Percentiles rank a stretch among this genome's conserved stretches.
These are phyloP conservation scores for Nemotelus nigrinus DNA, from an alignment of 2,888 invertebrate species.

Conservation along the genomic window DNA sequence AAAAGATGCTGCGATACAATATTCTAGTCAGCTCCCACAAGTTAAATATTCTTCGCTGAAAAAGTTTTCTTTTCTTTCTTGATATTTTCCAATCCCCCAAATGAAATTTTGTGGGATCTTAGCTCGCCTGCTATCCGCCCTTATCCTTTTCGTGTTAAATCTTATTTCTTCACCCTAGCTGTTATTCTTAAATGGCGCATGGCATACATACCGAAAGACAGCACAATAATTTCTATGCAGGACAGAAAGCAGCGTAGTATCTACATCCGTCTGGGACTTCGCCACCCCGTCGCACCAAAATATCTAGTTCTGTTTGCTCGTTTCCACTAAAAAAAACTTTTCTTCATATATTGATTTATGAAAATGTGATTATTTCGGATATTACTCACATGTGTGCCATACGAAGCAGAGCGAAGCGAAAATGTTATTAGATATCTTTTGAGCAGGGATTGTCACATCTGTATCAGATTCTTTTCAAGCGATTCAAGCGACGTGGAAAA, in stretches of 20 bases:
- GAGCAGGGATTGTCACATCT: constrained; percentile 38
- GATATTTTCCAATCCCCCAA: constrained; percentile 4
- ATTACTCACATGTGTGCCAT: constrained; percentile 40
- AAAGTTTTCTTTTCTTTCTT: constrained; percentile 33
- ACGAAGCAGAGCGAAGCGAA: constrained; percentile 22
- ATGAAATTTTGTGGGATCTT: neutral
- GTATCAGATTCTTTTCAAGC: constrained; percentile 17
- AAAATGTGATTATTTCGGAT: constrained; percentile 46
- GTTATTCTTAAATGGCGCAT: constrained; percentile 44
- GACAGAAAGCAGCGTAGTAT: constrained; percentile 4
- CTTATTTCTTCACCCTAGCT: constrained; percentile 25
- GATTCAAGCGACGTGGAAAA: neutral
- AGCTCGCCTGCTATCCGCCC: neutral
- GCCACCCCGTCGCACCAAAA: neutral
- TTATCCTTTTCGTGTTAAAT: neutral
- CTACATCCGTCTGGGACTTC: constrained; percentile 14
- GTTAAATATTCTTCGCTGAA: constrained; percentile 38
- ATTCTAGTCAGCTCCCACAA: constrained; percentile 46
- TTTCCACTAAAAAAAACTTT: constrained; percentile 18
- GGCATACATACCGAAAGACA: constrained; percentile 24
- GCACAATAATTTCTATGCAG: constrained; percentile 21
- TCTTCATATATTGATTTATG: constrained; percentile 45
- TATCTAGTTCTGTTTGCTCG: constrained; percentile 13
- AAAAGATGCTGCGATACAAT: constrained; percentile 33
- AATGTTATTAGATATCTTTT: constrained; percentile 27